A percentile compares a stretch with the other conserved stretches of the same genome.
phyloP scores from a whole-genome alignment of 2,797 vertebrate species.

The Manis javanica region DNA sequence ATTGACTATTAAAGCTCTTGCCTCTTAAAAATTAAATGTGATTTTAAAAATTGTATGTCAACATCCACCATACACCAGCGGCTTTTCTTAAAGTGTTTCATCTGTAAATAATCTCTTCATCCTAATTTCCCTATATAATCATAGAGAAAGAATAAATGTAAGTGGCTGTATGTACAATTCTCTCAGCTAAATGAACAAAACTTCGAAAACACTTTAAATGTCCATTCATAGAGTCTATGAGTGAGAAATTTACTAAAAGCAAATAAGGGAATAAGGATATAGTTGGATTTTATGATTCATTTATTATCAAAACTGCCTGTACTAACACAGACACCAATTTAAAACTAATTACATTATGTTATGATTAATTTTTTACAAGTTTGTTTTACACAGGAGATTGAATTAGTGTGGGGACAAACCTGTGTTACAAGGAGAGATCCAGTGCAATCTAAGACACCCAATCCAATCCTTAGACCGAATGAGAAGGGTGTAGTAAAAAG shows the following conservation, averaged over 20 bases:
- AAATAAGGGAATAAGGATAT: neutral
- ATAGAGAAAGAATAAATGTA: neutral
- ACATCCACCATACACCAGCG: neutral
- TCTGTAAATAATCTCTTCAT: neutral
- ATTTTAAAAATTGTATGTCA: neutral
- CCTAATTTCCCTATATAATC: neutral
- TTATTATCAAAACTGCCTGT: neutral
- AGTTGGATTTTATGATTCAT: neutral
- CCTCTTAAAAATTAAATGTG: conserved; percentile 19
- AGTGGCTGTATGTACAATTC: neutral
- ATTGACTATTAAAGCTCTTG: neutral
- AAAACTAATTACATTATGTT: neutral
- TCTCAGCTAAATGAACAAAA: neutral
- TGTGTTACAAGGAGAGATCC: neutral
- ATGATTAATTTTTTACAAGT: neutral
- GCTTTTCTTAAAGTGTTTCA: neutral
- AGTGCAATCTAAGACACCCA: neutral
- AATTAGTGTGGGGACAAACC: neutral
- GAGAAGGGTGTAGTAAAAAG: neutral
- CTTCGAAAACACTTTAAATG: neutral
- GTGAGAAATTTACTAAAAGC: neutral
- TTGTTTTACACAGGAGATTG: neutral
- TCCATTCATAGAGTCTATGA: neutral
- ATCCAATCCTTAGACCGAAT: neutral
- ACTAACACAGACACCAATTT: neutral